Evolutionary conservation across 2,113 vertebrate species (phyloP).

Genomic region (Barnardius zonarius): DNA sequence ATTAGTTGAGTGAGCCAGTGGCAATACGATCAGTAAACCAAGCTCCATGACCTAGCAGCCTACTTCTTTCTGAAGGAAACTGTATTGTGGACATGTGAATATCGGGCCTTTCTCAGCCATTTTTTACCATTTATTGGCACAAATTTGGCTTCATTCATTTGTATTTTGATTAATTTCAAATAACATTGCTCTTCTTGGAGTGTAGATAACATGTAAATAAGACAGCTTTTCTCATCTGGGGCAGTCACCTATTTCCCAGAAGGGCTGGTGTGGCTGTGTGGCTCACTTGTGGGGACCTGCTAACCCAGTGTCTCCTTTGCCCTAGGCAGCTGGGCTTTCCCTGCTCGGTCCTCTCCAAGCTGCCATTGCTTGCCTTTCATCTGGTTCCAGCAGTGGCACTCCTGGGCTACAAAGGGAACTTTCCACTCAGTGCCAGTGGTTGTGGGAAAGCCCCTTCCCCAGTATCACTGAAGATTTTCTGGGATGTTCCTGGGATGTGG

Average conservation of each 20-base stretch:
- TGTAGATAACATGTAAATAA: neutral
- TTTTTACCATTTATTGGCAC: neutral
- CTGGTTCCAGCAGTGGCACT: neutral
- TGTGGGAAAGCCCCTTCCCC: neutral
- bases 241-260: neutral
- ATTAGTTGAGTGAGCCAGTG: constrained; percentile 40
- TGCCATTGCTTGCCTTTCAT: neutral
- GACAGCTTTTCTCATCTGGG: neutral
- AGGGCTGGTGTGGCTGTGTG: accelerated
- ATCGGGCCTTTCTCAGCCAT: neutral
- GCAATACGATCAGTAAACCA: constrained; percentile 31
- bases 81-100: neutral
- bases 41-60: constrained; percentile 42
- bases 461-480: neutral
- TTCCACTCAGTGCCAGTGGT: neutral
- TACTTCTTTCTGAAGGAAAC: constrained; percentile 31
- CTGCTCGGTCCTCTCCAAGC: neutral
- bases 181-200: neutral
- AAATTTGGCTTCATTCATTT: neutral
- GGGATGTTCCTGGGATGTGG: neutral
- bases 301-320: neutral
- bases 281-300: neutral
- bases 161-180: neutral
- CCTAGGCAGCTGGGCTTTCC: neutral
- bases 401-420: neutral